A percentile compares a stretch with the other conserved stretches of the same genome.
These are phyloP conservation scores for Catamblyrhynchus diadema DNA, from an alignment of 2,797 vertebrate species.

Conservation along the genomic window DNA sequence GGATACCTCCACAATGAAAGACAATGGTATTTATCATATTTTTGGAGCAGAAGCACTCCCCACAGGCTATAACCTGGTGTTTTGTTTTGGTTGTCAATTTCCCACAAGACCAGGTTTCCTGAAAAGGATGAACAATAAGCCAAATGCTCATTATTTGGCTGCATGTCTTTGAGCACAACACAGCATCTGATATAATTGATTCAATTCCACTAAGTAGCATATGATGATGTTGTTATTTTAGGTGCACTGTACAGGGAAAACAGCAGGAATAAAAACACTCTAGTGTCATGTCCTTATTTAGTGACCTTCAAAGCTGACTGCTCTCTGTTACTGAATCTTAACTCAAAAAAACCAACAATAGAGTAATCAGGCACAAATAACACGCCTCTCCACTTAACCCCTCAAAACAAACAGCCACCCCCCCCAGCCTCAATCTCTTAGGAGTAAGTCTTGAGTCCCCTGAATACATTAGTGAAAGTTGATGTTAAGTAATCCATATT, in stretches of 20 bases:
- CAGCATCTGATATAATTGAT: not conserved
- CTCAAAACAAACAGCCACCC: not conserved
- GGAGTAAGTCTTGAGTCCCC: not conserved
- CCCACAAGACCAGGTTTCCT: slow-evolving; percentile 5
- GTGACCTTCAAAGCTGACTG: not conserved
- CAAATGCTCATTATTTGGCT: slow-evolving; percentile 65
- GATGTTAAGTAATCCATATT: not conserved
- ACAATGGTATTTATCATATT: not conserved
- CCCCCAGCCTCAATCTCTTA: not conserved
- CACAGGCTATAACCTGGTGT: not conserved
- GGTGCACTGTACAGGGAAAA: not conserved
- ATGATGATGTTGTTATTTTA: slow-evolving; percentile 16
- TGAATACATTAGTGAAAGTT: not conserved
- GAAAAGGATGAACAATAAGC: slow-evolving; percentile 55
- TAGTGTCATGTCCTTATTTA: not conserved
- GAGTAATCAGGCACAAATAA: not conserved
- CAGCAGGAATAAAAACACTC: not conserved
- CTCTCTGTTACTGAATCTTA: not conserved
- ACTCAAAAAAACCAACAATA: not conserved
- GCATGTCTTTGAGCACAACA: slow-evolving; percentile 27
- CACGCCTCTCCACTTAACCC: not conserved
- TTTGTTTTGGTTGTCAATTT: slow-evolving; percentile 27
- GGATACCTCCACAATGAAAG: not conserved
- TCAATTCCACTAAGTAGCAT: slow-evolving; percentile 6
- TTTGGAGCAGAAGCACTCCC: not conserved